Percentiles rank a stretch among this genome's conserved stretches.
Conservation (phyloP, 2,888 invertebrate genomes). For the Hermaeophaga mercurialis region DNA sequence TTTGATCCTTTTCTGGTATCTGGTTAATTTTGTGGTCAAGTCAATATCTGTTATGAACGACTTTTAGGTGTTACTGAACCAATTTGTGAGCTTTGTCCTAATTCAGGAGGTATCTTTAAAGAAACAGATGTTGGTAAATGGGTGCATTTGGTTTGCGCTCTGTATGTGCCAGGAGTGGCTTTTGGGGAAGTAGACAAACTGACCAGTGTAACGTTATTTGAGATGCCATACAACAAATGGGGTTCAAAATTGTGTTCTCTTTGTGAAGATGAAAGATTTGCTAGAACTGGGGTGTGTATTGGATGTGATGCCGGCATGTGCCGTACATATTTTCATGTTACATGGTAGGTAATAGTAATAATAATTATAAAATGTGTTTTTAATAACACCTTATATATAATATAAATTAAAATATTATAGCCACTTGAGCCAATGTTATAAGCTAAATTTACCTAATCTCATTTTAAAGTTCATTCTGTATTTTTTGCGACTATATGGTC, state of each 20-base stretch:
- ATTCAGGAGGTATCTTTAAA: constrained; percentile 89
- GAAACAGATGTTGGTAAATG: constrained; percentile 97
- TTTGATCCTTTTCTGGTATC: too few species aligned
- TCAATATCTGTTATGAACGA: too few species aligned
- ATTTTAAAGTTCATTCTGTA: too few species aligned
- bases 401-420: too few species aligned
- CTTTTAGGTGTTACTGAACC: constrained; percentile 76
- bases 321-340: constrained; percentile 95
- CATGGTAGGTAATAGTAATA: too few species aligned
- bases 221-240: constrained; percentile 97
- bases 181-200: constrained; percentile 94
- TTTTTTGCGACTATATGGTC: too few species aligned
- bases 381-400: too few species aligned
- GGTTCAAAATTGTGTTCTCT: constrained; percentile 90
- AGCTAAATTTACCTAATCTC: too few species aligned
- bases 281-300: constrained; percentile 93
- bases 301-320: constrained; percentile 99
- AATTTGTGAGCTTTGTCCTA: constrained; percentile 94
- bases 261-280: constrained; percentile 85
- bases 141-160: constrained; percentile 96
- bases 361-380: too few species aligned
- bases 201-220: constrained; percentile 91
- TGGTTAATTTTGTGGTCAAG: too few species aligned
- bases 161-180: constrained; percentile 96
- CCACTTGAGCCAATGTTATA: too few species aligned